These are phyloP conservation scores for Myotis findleyi DNA, from an alignment of 2,797 vertebrate genomes.

Conservation along the genomic window DNA sequence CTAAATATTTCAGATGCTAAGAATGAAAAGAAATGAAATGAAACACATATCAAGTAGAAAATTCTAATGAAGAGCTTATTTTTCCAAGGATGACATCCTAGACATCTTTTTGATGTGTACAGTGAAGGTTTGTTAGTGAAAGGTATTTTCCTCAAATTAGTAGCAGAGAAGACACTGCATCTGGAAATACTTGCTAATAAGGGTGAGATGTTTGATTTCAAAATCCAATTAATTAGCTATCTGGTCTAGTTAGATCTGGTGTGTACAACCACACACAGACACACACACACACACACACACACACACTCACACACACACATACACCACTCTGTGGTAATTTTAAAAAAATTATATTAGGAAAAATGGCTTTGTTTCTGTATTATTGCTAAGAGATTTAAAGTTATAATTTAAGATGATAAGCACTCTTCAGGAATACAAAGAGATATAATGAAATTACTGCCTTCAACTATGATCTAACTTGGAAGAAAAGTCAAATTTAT, in stretches of 20 bases:
- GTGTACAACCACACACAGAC: background rate
- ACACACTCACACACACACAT: background rate
- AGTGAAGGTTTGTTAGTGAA: conserved; percentile 56
- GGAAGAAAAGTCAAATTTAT: background rate
- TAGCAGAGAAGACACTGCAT: conserved; percentile 41
- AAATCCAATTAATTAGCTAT: conserved; percentile 68
- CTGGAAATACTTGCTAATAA: conserved; percentile 71
- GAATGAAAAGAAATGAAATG: conserved; percentile 52
- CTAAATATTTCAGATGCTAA: conserved; percentile 42
- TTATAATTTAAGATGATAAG: conserved; percentile 8
- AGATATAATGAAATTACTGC: background rate
- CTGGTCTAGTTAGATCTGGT: conserved; percentile 30
- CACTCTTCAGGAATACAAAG: background rate
- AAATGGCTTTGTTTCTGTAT: conserved; percentile 15
- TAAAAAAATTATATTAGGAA: conserved; percentile 28
- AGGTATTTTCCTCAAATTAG: conserved; percentile 64
- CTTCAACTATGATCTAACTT: conserved; percentile 4
- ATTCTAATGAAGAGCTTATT: conserved; percentile 62
- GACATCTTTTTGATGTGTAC: conserved; percentile 50
- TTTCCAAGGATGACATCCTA: conserved; percentile 35
- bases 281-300: background rate
- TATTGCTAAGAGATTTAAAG: conserved; percentile 49
- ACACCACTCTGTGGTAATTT: background rate
- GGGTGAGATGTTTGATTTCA: conserved; percentile 61
- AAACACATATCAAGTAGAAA: conserved; percentile 38